Evolutionary conservation across 2,797 vertebrate species (phyloP).

Genomic region (Leptoclinus maculatus): DNA sequence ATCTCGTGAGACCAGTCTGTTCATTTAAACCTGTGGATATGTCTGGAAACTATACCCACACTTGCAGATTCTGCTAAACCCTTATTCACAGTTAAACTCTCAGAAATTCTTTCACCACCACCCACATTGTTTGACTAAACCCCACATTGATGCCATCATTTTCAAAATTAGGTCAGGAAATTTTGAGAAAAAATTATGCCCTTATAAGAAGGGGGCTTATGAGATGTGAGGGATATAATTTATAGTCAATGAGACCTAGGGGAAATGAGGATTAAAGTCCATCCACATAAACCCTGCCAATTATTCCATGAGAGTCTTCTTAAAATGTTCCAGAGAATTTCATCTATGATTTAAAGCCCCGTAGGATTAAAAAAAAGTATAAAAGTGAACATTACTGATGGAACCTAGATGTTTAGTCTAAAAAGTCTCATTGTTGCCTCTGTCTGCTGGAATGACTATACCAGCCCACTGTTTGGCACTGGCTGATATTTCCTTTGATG

Average conservation of each 20-base stretch:
- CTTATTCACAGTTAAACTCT: slow-evolving; percentile 25
- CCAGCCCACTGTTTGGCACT: slow-evolving; percentile 70
- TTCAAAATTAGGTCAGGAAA: slow-evolving; percentile 34
- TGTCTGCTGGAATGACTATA: slow-evolving; percentile 65
- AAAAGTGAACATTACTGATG: slow-evolving; percentile 55
- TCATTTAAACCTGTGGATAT: slow-evolving; percentile 21
- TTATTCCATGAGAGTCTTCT: slow-evolving; percentile 61
- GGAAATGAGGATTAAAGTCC: slow-evolving; percentile 53
- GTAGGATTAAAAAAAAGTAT: slow-evolving; percentile 50
- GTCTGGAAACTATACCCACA: slow-evolving; percentile 39
- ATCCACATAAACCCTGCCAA: slow-evolving; percentile 47
- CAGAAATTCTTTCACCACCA: slow-evolving; percentile 9
- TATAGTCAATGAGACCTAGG: slow-evolving; percentile 42
- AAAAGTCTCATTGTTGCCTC: slow-evolving; percentile 62
- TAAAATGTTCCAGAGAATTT: slow-evolving; percentile 61
- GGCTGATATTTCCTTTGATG: slow-evolving; percentile 70
- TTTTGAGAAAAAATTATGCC: not conserved
- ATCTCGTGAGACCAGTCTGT: slow-evolving; percentile 25
- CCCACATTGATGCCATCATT: slow-evolving; percentile 12
- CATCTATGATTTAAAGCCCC: slow-evolving; percentile 57
- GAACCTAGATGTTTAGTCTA: slow-evolving; percentile 75
- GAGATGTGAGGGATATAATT: slow-evolving; percentile 32
- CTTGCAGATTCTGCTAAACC: slow-evolving; percentile 38
- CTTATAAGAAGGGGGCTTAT: slow-evolving; percentile 28
- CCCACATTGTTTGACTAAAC: slow-evolving; percentile 23